Conservation (phyloP, 2,888 invertebrate genomes). For the Volucella zonaria region DNA sequence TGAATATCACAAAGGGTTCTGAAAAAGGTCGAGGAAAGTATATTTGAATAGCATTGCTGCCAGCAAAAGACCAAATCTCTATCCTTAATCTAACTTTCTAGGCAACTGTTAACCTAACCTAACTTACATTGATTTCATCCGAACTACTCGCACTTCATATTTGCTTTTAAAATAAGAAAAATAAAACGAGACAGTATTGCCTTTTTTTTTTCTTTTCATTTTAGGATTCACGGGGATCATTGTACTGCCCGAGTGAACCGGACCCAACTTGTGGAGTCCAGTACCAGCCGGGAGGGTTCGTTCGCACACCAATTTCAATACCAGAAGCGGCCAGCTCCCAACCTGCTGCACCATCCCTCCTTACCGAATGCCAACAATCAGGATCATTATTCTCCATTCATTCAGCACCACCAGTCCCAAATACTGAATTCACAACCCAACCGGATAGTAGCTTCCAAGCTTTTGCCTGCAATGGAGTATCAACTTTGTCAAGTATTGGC, state of each 20-base stretch:
- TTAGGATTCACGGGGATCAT: slow-evolving; percentile 83
- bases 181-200: background rate
- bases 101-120: no score
- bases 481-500: slow-evolving; percentile 75
- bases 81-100: no score
- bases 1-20: no score
- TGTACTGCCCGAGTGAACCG: slow-evolving; percentile 83
- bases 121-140: no score
- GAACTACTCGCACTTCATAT: no score
- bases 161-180: no score
- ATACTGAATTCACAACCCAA: slow-evolving; percentile 80
- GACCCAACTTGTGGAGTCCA: slow-evolving; percentile 83
- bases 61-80: no score
- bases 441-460: slow-evolving; percentile 78
- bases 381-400: slow-evolving; percentile 87
- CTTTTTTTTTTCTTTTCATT: slow-evolving; percentile 37
- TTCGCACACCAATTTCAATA: slow-evolving; percentile 78
- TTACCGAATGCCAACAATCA: slow-evolving; percentile 79
- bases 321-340: slow-evolving; percentile 77
- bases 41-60: no score
- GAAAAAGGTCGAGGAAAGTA: no score
- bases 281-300: slow-evolving; percentile 83
- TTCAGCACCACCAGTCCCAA: slow-evolving; percentile 86
- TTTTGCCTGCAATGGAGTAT: slow-evolving; percentile 75
- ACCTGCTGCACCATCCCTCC: slow-evolving; percentile 76